Base-by-base conservation (phyloP, 2,113 vertebrate genomes). In the Tetrao urogallus region DNA sequence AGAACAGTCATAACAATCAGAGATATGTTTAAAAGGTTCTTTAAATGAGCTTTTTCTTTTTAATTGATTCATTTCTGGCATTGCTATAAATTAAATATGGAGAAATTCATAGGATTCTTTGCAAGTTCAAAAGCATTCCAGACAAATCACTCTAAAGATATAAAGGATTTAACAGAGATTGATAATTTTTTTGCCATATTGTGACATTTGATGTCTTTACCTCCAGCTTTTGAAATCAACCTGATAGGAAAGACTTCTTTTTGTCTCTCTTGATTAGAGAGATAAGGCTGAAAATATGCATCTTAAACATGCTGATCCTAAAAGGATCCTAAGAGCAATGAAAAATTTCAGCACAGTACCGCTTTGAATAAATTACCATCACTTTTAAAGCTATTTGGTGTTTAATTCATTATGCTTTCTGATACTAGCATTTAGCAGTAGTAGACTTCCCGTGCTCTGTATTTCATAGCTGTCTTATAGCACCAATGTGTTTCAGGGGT, bases 161-260 rank as follows among this genome's bases (percentile, higher is more conserved):
- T 64, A 77, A 91, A 80, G n/a, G 48, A 54, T 72, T 90, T n/a
- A 82, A 36, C 10, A 18, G 40, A 52, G 22, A 61, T 69, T 64
- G 48, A 73, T 61, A 11, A 6, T 2, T 43, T 54, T 74, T 94
- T 81, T 89, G 38, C 57, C 36, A 7, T 58, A 42, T 65, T 92
- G 43, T 60, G 69, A 74, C 79, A 77, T 91, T 88, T 90, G 91
- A 88, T 91, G 77, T 61, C 92, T 92, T 91, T 77, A 93, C 90
- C 70, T 86, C 70, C 47, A 90, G 86, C 47, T 83, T 96, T 86
- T 81, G 88, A 90, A 94, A 88, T 88, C 69, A 80, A 60, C 16
- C 69, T 38, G 36, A 60, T 54, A 77, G 61, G 2, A 60, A 69
- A 92, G 48, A 13, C 73, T 83, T 80, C 32, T 27, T 74, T 60